A percentile compares a stretch with the other conserved stretches of the same genome.
These are phyloP conservation scores for Drosophila pseudotalamancana DNA, from an alignment of 2,888 invertebrate species.

Conservation along the genomic window DNA sequence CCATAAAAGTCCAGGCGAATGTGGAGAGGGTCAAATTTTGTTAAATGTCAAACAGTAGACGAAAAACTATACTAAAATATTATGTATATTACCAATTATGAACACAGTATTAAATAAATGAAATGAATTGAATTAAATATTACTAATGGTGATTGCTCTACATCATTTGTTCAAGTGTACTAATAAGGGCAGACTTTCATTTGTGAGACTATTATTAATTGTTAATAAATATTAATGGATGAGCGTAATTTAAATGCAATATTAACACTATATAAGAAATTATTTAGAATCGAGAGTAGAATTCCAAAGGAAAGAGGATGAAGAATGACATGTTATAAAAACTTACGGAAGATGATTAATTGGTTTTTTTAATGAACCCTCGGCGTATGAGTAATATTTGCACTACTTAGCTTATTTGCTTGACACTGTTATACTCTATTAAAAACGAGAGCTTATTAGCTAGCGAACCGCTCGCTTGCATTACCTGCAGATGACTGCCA, in stretches of 20 bases:
- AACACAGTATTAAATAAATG: not conserved
- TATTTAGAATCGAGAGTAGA: not conserved
- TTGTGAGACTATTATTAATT: no score
- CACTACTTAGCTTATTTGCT: slow-evolving; percentile 30
- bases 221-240: no score
- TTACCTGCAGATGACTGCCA: slow-evolving; percentile 83
- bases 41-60: slow-evolving; percentile 2
- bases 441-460: slow-evolving; percentile 19
- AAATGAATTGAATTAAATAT: no score
- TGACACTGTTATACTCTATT: not conserved
- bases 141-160: no score
- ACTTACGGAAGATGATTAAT: slow-evolving; percentile 51
- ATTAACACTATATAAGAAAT: not conserved
- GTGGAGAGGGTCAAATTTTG: slow-evolving; percentile 7
- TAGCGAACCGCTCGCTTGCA: slow-evolving; percentile 69
- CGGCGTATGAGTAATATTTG: slow-evolving; percentile 51
- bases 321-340: not conserved
- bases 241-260: not conserved
- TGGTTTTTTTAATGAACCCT: slow-evolving; percentile 9
- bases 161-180: no score
- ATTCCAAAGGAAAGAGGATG: not conserved
- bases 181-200: no score
- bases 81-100: not conserved
- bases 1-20: slow-evolving; percentile 48
- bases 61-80: not conserved